Evolutionary conservation across 2,888 invertebrate species (phyloP), one percentile per base, ranked within the genome.

Genomic region (Helobdella robusta): DNA sequence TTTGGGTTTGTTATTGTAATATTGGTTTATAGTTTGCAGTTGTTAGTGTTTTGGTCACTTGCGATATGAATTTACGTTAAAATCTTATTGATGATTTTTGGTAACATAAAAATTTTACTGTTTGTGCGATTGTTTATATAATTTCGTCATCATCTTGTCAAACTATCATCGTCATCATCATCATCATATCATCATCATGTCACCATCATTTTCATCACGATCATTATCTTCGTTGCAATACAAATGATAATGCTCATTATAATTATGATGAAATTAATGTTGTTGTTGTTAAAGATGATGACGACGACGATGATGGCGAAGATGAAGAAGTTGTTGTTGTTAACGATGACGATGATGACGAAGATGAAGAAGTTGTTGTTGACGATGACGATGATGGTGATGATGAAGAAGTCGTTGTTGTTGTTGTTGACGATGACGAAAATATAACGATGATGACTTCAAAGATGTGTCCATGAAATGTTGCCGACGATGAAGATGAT

Each of bases 101-200:
- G n/a, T n/a, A n/a, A n/a, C n/a, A n/a, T n/a, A n/a, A n/a, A n/a
- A n/a, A n/a, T n/a, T n/a, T n/a, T n/a, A n/a, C n/a, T n/a, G n/a
- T n/a, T n/a, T n/a, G n/a, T n/a, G n/a, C n/a, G n/a, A n/a, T n/a
- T n/a, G n/a, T n/a, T n/a, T n/a, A n/a, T n/a, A n/a, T n/a, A n/a
- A n/a, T n/a, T n/a, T n/a, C n/a, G n/a, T n/a, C n/a, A n/a, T n/a
- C n/a, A n/a, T n/a, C n/a, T n/a, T n/a, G n/a, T n/a, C n/a, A n/a
- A n/a, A n/a, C n/a, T n/a, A n/a, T 28, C 58, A 11, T 61, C 56
- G 11, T 59, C 59, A 18, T 59, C 64, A 18, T 20, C 54, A 23
- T 3, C 59, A 3, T 59, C 60, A 0, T 0, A 44, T 11, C 60
- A 20, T 40, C 44, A n/a, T 40, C 44, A 40, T n/a, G n/a, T n/a